Percentiles rank a stretch among this genome's conserved stretches.
phyloP scores from a whole-genome alignment of 2,113 vertebrate species.

The Scomber japonicus region DNA sequence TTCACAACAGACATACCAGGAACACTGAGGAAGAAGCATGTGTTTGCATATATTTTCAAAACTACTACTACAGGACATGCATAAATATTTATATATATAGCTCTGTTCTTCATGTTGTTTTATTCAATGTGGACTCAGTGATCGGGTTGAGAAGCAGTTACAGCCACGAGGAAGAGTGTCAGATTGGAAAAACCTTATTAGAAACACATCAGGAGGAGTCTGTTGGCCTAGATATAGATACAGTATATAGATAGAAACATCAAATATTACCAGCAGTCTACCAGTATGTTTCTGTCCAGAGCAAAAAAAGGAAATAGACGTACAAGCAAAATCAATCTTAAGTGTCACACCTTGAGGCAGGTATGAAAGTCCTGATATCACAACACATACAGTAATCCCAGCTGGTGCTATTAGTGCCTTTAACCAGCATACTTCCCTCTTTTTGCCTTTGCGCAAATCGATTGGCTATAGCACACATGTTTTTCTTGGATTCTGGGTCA shows the following conservation, averaged over 20 bases:
- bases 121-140: conserved; percentile 17
- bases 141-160: conserved; percentile 10
- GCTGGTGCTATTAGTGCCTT: conserved; percentile 21
- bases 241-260: conserved; percentile 5
- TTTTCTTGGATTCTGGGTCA: conserved; percentile 75
- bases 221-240: conserved; percentile 47
- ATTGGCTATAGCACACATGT: conserved; percentile 58
- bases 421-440: conserved; percentile 17
- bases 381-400: conserved; percentile 1
- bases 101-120: background rate
- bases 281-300: conserved; percentile 40
- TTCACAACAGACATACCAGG: background rate
- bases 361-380: background rate
- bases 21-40: background rate
- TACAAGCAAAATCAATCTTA: conserved; percentile 34
- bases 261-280: conserved; percentile 37
- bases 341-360: conserved; percentile 37
- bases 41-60: background rate
- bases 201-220: conserved; percentile 61
- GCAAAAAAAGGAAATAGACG: conserved; percentile 34
- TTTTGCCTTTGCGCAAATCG: conserved; percentile 53
- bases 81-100: conserved; percentile 18
- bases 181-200: conserved; percentile 62
- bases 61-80: conserved; percentile 15
- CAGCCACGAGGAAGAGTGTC: conserved; percentile 34